Percentiles rank a stretch among this genome's conserved stretches.
Conservation (phyloP, 1,140 invertebrate genomes). For the Stegodyphus mimosarum region DNA sequence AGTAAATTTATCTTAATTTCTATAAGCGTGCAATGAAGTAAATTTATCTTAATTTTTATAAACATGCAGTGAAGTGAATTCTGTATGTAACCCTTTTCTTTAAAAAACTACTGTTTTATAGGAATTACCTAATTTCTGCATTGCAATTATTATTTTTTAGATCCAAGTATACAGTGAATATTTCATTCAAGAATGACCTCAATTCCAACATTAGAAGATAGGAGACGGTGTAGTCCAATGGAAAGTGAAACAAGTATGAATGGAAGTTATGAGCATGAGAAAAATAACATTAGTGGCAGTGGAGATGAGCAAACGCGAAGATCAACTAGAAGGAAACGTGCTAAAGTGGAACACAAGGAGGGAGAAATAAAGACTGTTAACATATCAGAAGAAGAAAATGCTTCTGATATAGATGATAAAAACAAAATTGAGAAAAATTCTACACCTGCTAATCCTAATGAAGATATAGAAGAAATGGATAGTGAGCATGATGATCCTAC, state of each 20-base stretch:
- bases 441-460: slow-evolving; percentile 59
- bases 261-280: slow-evolving; percentile 43
- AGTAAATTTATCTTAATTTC: too few species aligned
- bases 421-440: slow-evolving; percentile 33
- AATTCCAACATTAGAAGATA: slow-evolving; percentile 49
- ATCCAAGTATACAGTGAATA: too few species aligned
- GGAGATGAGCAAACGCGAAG: slow-evolving; percentile 55
- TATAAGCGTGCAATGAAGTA: too few species aligned
- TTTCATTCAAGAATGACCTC: slow-evolving; percentile 30
- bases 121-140: too few species aligned
- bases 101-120: too few species aligned
- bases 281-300: slow-evolving; percentile 37
- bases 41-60: too few species aligned
- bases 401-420: slow-evolving; percentile 66
- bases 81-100: too few species aligned
- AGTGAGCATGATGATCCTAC: slow-evolving; percentile 68
- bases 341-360: slow-evolving; percentile 68
- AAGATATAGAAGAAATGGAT: slow-evolving; percentile 64
- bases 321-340: slow-evolving; percentile 46
- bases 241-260: slow-evolving; percentile 48
- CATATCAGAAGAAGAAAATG: slow-evolving; percentile 67
- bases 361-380: slow-evolving; percentile 67
- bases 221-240: slow-evolving; percentile 41
- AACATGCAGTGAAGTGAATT: too few species aligned
- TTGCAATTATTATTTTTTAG: too few species aligned